A percentile compares a stretch with the other conserved stretches of the same genome.
Evolutionary conservation across 2,113 vertebrate genomes (phyloP).

Genomic region (Genyomyrus donnyi): DNA sequence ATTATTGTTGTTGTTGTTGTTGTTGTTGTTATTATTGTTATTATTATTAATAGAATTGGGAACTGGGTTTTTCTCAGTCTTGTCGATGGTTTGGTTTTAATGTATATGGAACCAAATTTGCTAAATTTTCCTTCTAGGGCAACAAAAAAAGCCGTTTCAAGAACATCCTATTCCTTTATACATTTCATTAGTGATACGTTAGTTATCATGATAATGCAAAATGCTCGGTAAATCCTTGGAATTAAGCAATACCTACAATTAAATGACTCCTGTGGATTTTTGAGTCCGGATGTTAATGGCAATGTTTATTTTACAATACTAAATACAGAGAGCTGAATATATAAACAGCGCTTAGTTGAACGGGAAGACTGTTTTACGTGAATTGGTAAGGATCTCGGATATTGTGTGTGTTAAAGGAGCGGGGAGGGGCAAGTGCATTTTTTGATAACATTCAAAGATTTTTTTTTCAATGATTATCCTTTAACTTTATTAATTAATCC

Average conservation of each 20-base stretch:
- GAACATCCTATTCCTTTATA: neutral
- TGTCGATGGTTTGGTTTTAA: neutral
- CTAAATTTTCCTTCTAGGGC: neutral
- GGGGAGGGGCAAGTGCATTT: neutral
- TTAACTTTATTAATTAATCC: neutral
- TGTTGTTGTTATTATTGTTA: neutral
- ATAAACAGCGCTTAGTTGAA: neutral
- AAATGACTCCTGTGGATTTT: neutral
- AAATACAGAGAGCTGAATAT: neutral
- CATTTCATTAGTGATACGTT: neutral
- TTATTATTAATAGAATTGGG: neutral
- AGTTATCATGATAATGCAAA: neutral
- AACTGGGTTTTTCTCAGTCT: neutral
- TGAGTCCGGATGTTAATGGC: neutral
- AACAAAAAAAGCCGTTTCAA: neutral
- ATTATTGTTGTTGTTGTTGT: neutral
- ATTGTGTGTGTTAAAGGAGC: neutral
- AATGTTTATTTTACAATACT: neutral
- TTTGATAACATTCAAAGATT: neutral
- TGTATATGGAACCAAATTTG: neutral
- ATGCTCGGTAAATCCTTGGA: neutral
- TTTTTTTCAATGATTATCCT: neutral
- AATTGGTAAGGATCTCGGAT: neutral
- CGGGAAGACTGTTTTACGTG: neutral
- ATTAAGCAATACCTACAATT: neutral